phyloP scores from a whole-genome alignment of 2,888 invertebrate genomes.

The Ormyrus rosae region DNA sequence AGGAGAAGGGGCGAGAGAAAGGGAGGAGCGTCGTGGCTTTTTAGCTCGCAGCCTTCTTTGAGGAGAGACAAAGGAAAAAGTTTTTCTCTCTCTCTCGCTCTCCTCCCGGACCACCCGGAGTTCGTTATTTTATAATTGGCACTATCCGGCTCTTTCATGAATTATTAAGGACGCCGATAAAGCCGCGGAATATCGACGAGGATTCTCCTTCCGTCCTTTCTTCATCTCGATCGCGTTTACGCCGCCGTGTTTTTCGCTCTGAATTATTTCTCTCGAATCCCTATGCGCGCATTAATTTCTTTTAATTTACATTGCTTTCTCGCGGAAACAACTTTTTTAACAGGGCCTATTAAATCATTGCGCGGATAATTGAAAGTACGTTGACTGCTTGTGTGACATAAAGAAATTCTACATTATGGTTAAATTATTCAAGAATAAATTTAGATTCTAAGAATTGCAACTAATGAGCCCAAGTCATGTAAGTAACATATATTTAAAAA shows the following conservation, averaged over 20 bases:
- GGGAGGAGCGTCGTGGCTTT: constrained; percentile 6
- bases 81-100: constrained; percentile 45
- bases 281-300: not conserved
- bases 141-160: constrained; percentile 71
- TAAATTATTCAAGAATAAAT: too few relatives aligned
- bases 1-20: not conserved
- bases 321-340: not conserved
- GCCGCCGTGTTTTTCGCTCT: not conserved
- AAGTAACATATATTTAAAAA: too few relatives aligned
- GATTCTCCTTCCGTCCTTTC: constrained; percentile 8
- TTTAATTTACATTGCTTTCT: not conserved
- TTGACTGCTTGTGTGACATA: too few relatives aligned
- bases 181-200: constrained; percentile 67
- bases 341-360: too few relatives aligned
- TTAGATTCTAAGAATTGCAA: too few relatives aligned
- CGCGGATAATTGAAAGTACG: too few relatives aligned
- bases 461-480: too few relatives aligned
- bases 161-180: constrained; percentile 69
- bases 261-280: constrained; percentile 12
- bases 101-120: constrained; percentile 20
- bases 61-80: constrained; percentile 60
- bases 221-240: not conserved
- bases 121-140: constrained; percentile 73
- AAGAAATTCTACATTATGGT: too few relatives aligned
- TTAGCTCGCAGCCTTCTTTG: constrained; percentile 55